Percentiles rank a stretch among this genome's conserved stretches.
These are phyloP conservation scores for silkworm (Bombyx mori) DNA, from an alignment of 1,140 invertebrate species.

Conservation along the genomic window DNA sequence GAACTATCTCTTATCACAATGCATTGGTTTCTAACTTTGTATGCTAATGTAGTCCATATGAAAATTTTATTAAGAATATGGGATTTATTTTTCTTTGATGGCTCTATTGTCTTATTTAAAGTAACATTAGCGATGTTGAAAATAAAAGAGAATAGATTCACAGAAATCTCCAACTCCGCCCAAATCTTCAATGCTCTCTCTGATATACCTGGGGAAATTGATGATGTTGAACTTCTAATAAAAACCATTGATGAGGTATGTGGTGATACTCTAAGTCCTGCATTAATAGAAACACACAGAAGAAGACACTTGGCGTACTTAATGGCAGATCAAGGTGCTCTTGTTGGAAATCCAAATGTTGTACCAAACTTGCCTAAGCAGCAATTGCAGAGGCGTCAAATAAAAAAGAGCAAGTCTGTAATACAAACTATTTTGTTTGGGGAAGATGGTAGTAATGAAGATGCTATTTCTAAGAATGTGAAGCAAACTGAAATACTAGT, in stretches of 20 bases:
- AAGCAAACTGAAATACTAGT: conserved; percentile 95
- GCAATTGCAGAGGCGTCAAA: conserved; percentile 85
- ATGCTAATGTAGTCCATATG: conserved; percentile 98
- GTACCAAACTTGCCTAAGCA: conserved; percentile 93
- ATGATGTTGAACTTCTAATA: conserved; percentile 86
- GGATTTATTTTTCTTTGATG: conserved; percentile 97
- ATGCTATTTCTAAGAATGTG: conserved; percentile 96
- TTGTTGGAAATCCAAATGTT: conserved; percentile 91
- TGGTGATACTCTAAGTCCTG: conserved; percentile 82
- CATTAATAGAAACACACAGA: conserved; percentile 91
- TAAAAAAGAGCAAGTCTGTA: conserved; percentile 92
- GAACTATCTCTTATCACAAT: conserved; percentile 96
- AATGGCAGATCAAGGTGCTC: conserved; percentile 95
- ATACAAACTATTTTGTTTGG: conserved; percentile 93
- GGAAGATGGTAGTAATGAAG: conserved; percentile 79
- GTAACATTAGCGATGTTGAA: conserved; percentile 95
- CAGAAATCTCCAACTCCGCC: conserved; percentile 90
- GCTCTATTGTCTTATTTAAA: conserved; percentile 97
- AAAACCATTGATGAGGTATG: conserved; percentile 71
- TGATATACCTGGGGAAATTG: conserved; percentile 93
- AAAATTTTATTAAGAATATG: conserved; percentile 95
- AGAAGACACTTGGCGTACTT: conserved; percentile 94
- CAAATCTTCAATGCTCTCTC: conserved; percentile 98
- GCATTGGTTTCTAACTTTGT: conserved; percentile 98
- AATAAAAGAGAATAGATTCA: conserved; percentile 89